A percentile compares a stretch with the other conserved stretches of the same genome.
Evolutionary conservation across 2,797 vertebrate genomes (phyloP).

Genomic region (Antrozous pallidus): DNA sequence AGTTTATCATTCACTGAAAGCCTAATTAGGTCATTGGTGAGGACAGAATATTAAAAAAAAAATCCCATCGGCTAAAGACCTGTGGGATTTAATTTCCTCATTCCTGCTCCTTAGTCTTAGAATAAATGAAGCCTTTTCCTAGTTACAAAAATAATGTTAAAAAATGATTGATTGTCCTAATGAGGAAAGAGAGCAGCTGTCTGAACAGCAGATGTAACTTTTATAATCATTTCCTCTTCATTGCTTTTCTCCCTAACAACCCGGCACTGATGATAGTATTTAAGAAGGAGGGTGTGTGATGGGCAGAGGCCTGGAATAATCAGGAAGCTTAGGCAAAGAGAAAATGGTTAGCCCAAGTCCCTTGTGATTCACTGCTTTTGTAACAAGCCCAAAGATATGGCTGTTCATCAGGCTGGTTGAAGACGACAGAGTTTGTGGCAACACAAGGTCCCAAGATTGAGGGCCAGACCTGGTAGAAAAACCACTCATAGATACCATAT

Average conservation of each 20-base stretch:
- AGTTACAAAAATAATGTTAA: slow-evolving; percentile 73
- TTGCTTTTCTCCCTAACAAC: slow-evolving; percentile 70
- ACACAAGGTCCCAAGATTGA: not conserved
- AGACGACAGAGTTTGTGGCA: not conserved
- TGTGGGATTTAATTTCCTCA: slow-evolving; percentile 68
- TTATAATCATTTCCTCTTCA: slow-evolving; percentile 77
- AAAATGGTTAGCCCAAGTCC: not conserved
- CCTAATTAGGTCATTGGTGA: slow-evolving; percentile 74
- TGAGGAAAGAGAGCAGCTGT: slow-evolving; percentile 73
- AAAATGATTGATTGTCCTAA: slow-evolving; percentile 77
- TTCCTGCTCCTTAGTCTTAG: slow-evolving; percentile 60
- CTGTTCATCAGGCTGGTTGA: not conserved
- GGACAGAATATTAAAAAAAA: slow-evolving; percentile 62
- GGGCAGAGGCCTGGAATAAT: slow-evolving; percentile 59
- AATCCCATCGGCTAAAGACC: slow-evolving; percentile 66
- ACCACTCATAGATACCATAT: not conserved
- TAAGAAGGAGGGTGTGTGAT: slow-evolving; percentile 60
- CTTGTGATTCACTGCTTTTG: not conserved
- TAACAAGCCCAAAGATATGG: not conserved
- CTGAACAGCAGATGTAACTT: slow-evolving; percentile 74
- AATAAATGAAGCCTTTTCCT: slow-evolving; percentile 74
- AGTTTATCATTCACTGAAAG: slow-evolving; percentile 61
- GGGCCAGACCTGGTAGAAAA: not conserved
- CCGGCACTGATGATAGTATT: slow-evolving; percentile 68
- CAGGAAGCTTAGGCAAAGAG: slow-evolving; percentile 39